A percentile compares a stretch with the other conserved stretches of the same genome.
Evolutionary conservation across 2,797 vertebrate species (phyloP).

Genomic region (Peromyscus eremicus): DNA sequence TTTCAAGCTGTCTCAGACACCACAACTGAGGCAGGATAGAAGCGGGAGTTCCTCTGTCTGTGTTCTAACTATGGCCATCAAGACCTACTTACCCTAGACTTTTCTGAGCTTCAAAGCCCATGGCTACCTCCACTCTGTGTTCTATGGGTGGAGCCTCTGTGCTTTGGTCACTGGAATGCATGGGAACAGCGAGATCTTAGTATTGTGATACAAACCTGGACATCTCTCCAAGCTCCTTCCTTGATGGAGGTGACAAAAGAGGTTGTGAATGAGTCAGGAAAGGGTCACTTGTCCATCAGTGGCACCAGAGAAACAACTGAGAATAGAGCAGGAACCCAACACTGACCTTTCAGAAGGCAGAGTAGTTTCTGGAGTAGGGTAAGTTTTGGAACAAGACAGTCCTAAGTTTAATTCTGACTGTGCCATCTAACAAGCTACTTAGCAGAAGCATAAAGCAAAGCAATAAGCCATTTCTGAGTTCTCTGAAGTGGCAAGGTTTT

Average conservation of each 20-base stretch:
- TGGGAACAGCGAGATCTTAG: neutral
- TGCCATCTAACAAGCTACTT: neutral
- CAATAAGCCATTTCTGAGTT: neutral
- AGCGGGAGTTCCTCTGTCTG: neutral
- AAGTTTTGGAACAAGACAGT: neutral
- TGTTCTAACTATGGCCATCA: neutral
- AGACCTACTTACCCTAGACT: neutral
- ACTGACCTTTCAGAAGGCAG: neutral
- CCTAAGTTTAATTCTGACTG: neutral
- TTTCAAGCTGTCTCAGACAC: neutral
- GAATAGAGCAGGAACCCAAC: neutral
- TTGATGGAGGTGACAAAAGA: neutral
- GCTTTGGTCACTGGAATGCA: neutral
- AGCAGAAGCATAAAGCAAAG: neutral
- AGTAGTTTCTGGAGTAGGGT: fast-evolving
- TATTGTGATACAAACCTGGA: neutral
- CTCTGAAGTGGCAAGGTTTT: neutral
- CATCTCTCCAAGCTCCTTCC: neutral
- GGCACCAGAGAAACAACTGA: neutral
- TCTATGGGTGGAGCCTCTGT: neutral
- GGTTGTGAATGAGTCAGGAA: neutral
- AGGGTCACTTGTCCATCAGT: neutral
- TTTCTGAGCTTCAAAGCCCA: neutral
- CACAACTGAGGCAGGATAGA: neutral
- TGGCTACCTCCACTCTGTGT: neutral